Evolutionary conservation across 1,140 invertebrate genomes (phyloP).

Genomic region (Heliothis virescens): DNA sequence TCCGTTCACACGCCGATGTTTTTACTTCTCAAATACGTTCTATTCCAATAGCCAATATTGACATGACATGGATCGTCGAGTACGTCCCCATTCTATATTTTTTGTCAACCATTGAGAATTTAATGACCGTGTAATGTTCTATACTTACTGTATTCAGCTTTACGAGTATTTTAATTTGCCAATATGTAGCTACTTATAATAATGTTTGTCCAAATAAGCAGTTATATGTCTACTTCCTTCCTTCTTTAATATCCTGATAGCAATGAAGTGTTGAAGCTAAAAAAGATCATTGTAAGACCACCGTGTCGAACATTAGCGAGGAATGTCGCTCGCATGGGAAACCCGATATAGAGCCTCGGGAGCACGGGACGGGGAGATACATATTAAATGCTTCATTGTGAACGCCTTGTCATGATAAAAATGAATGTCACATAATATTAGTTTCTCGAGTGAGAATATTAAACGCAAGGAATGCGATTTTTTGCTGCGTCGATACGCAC

Average conservation of each 20-base stretch:
- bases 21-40: slow-evolving; percentile 64
- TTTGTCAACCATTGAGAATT: slow-evolving; percentile 46
- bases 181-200: no score
- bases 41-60: slow-evolving; percentile 62
- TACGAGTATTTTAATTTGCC: slow-evolving; percentile 18
- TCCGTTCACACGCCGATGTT: slow-evolving; percentile 68
- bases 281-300: slow-evolving; percentile 56
- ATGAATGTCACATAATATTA: slow-evolving; percentile 62
- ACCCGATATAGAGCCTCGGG: slow-evolving; percentile 61
- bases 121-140: slow-evolving; percentile 42
- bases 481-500: slow-evolving; percentile 53
- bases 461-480: slow-evolving; percentile 59
- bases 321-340: slow-evolving; percentile 71
- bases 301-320: slow-evolving; percentile 58
- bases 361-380: slow-evolving; percentile 47
- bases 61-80: slow-evolving; percentile 56
- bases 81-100: slow-evolving; percentile 43
- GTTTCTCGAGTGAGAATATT: slow-evolving; percentile 55
- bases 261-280: slow-evolving; percentile 1
- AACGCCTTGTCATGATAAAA: slow-evolving; percentile 55
- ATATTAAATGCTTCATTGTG: slow-evolving; percentile 51
- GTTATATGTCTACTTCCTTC: background rate
- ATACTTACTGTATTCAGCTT: slow-evolving; percentile 18
- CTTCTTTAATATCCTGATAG: background rate
- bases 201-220: no score